These are phyloP conservation scores for Diploptera punctata DNA, from an alignment of 2,888 invertebrate genomes.

Conservation along the genomic window DNA sequence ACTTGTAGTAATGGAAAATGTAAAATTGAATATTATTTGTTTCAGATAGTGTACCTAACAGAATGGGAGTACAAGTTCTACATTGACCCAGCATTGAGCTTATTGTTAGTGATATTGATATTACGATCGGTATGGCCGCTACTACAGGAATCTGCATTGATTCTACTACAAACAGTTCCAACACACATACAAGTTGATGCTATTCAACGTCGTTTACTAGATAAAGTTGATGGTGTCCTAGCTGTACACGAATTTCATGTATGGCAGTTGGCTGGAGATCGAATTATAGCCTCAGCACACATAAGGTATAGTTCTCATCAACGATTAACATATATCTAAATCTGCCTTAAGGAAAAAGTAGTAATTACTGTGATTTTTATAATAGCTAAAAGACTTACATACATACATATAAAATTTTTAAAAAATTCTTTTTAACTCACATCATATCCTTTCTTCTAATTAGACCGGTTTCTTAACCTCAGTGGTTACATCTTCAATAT, in stretches of 20 bases:
- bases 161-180: constrained; percentile 97
- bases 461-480: no score
- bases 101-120: constrained; percentile 86
- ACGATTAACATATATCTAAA: no score
- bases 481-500: no score
- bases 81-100: constrained; percentile 93
- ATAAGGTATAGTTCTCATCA: constrained; percentile 71
- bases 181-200: constrained; percentile 96
- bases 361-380: no score
- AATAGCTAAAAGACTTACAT: no score
- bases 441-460: no score
- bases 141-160: constrained; percentile 91
- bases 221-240: constrained; percentile 91
- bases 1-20: no score
- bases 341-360: background rate
- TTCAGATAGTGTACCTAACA: constrained; percentile 58
- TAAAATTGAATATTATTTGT: constrained; percentile 37
- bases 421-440: no score
- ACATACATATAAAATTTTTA: no score
- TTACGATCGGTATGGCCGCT: constrained; percentile 91
- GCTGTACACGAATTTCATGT: constrained; percentile 98
- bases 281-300: constrained; percentile 97
- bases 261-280: constrained; percentile 96
- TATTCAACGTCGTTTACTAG: constrained; percentile 84
- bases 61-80: constrained; percentile 69